Evolutionary conservation across 30 jellyfish, hydroid and myxozoan genomes (phyloP).

Genomic region (Hydra vulgaris): DNA sequence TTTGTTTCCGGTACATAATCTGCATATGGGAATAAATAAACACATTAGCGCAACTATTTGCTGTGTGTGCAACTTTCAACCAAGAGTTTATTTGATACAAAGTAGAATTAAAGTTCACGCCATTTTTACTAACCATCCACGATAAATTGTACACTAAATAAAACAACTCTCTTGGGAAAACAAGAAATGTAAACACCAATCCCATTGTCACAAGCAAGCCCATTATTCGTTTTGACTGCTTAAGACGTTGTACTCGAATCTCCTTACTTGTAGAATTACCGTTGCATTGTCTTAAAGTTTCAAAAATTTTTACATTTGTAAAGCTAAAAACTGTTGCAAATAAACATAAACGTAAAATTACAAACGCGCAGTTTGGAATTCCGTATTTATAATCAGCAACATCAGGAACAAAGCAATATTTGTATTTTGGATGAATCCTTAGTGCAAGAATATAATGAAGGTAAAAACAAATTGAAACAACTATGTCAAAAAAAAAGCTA

Average conservation of each 20-base stretch:
- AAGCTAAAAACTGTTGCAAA: conserved; percentile 1
- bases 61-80: conserved; percentile 65
- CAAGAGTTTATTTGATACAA: conserved; percentile 38
- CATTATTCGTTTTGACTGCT: conserved; percentile 39
- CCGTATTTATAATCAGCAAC: conserved; percentile 3
- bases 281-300: not conserved
- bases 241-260: conserved; percentile 7
- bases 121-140: conserved; percentile 43
- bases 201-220: conserved; percentile 47
- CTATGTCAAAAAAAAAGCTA: not conserved
- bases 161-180: conserved; percentile 67
- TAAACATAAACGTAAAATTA: conserved; percentile 3
- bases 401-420: conserved; percentile 11
- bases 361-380: conserved; percentile 16
- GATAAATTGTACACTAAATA: conserved; percentile 37
- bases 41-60: conserved; percentile 85
- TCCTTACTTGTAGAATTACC: not conserved
- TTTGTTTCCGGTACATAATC: conserved; percentile 16
- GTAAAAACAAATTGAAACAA: conserved; percentile 4
- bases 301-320: conserved; percentile 17
- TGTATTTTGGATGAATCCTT: not conserved
- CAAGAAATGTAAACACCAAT: conserved; percentile 41
- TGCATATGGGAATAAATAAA: conserved; percentile 89
- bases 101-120: conserved; percentile 15
- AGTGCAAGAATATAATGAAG: conserved; percentile 28